phyloP scores from a whole-genome alignment of 2,113 vertebrate genomes.

The Megaptera novaeangliae region DNA sequence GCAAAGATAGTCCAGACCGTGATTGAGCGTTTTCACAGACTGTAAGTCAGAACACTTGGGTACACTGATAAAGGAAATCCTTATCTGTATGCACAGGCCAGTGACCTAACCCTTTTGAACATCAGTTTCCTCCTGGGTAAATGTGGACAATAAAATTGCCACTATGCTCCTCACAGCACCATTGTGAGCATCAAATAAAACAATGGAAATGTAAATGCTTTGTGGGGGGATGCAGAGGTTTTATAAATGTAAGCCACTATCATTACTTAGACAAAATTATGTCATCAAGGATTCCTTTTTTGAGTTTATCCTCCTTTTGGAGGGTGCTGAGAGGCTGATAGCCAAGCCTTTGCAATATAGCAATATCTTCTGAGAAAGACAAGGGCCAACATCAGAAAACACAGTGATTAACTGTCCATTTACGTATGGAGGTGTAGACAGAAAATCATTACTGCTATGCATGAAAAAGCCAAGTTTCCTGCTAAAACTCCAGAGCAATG shows the following conservation, averaged over 20 bases:
- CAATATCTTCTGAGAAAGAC: background rate
- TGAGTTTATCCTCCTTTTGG: background rate
- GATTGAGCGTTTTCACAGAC: background rate
- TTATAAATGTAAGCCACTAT: background rate
- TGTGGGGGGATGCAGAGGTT: background rate
- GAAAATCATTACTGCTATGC: slow-evolving; percentile 14
- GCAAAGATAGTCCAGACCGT: background rate
- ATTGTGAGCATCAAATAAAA: background rate
- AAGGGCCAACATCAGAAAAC: background rate
- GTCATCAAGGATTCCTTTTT: background rate
- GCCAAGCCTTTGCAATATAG: background rate
- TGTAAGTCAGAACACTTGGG: background rate
- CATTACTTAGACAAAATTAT: background rate
- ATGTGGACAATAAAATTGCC: background rate
- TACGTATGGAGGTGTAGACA: background rate
- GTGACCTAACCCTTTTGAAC: background rate
- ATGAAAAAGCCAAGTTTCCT: slow-evolving; percentile 5
- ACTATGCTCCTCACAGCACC: background rate
- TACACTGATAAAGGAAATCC: background rate
- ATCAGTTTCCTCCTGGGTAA: background rate
- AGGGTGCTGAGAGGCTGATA: background rate
- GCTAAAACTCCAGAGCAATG: background rate
- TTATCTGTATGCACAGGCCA: background rate
- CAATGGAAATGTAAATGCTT: background rate
- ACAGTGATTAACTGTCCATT: background rate